These are phyloP conservation scores for Poecilia gillii DNA, from an alignment of 2,797 vertebrate genomes.

Conservation along the genomic window DNA sequence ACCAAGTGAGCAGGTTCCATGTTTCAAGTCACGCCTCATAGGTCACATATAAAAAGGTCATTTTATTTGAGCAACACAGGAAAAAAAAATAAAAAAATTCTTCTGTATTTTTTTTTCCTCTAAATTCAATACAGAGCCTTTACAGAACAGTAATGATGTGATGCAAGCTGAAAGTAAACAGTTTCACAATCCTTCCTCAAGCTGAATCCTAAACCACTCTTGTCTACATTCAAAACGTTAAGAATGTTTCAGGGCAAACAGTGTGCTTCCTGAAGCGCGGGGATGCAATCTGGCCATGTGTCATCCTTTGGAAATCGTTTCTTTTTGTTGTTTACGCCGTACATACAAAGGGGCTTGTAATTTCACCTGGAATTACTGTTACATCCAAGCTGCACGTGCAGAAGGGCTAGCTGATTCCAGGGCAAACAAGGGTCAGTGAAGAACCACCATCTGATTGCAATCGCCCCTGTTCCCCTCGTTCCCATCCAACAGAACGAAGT, in stretches of 20 bases:
- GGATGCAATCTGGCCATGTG: slow-evolving; percentile 35
- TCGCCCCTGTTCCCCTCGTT: slow-evolving; percentile 22
- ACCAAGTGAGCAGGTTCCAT: slow-evolving; percentile 23
- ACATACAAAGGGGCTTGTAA: slow-evolving; percentile 31
- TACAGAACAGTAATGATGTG: slow-evolving; percentile 31
- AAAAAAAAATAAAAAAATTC: not conserved
- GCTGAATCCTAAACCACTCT: slow-evolving; percentile 44
- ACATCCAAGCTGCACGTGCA: slow-evolving; percentile 14
- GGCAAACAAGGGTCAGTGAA: slow-evolving; percentile 53
- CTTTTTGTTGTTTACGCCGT: slow-evolving; percentile 20
- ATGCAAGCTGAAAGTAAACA: slow-evolving; percentile 39
- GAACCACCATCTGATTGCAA: slow-evolving; percentile 42
- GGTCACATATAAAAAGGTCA: slow-evolving; percentile 43
- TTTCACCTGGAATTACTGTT: slow-evolving; percentile 41
- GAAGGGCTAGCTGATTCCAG: slow-evolving; percentile 51
- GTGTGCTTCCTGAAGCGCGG: slow-evolving; percentile 38
- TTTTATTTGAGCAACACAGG: slow-evolving; percentile 18
- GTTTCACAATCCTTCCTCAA: slow-evolving; percentile 41
- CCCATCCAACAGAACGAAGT: slow-evolving; percentile 38
- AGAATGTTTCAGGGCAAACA: not conserved
- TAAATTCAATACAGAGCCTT: slow-evolving; percentile 21
- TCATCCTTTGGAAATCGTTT: slow-evolving; percentile 29
- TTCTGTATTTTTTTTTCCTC: not conserved
- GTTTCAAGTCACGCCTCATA: slow-evolving; percentile 25
- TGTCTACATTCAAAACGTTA: slow-evolving; percentile 38